Conservation (phyloP, 2,113 vertebrate genomes). For the Cepphus grylle region DNA sequence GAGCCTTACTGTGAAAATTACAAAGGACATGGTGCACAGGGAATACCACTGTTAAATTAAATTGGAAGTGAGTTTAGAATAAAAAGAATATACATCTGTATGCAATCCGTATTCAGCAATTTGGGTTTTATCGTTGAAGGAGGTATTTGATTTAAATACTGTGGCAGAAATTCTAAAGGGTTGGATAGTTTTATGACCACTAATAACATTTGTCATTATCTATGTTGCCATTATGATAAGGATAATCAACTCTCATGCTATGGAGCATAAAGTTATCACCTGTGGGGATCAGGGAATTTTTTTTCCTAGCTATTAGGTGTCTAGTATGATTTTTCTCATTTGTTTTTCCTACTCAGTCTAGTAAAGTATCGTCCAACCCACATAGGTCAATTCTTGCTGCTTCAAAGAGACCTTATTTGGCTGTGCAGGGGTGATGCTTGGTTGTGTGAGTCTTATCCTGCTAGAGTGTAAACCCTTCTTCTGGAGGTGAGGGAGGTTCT, state of each 20-base stretch:
- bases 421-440: neutral
- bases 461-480: neutral
- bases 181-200: conserved; percentile 38
- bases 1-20: neutral
- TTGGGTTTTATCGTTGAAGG: neutral
- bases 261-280: conserved; percentile 1
- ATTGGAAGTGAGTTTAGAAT: neutral
- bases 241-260: conserved; percentile 29
- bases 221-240: conserved; percentile 23
- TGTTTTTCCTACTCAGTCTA: neutral
- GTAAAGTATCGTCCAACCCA: neutral
- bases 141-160: conserved; percentile 31
- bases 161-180: conserved; percentile 25
- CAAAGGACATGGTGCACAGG: neutral
- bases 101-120: neutral
- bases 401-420: neutral
- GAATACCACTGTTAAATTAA: conserved; percentile 6
- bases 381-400: neutral
- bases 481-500: neutral
- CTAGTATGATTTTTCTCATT: neutral
- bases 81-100: neutral
- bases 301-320: neutral
- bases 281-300: neutral
- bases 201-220: conserved; percentile 37
- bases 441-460: neutral